Evolutionary conservation across 1,140 invertebrate species (phyloP).

Genomic region (Cotesia vestalis): DNA sequence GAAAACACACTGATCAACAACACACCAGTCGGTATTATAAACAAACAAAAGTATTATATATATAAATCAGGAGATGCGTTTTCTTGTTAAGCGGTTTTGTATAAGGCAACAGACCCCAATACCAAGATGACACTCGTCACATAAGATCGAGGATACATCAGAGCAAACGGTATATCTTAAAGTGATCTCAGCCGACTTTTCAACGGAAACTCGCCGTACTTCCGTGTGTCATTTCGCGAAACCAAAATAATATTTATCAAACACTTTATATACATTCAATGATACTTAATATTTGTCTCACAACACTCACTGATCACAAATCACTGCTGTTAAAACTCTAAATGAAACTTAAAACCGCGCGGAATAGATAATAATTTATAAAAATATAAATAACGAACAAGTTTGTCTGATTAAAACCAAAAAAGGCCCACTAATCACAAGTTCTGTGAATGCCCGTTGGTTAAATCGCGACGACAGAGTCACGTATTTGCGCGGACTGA

Average conservation of each 20-base stretch:
- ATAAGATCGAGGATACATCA: constrained; percentile 26
- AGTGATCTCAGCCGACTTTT: constrained; percentile 10
- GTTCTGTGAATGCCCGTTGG: too few species aligned
- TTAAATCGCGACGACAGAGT: constrained; percentile 45
- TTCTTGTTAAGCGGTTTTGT: not conserved
- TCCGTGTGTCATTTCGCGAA: constrained; percentile 22
- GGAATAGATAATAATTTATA: not conserved
- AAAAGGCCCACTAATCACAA: too few species aligned
- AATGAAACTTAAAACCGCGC: constrained; percentile 4
- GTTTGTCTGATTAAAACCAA: not conserved
- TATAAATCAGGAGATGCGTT: too few species aligned
- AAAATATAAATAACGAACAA: too few species aligned
- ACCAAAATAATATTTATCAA: not conserved
- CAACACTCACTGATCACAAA: constrained; percentile 4
- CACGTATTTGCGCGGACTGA: constrained; percentile 58
- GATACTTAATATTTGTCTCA: not conserved
- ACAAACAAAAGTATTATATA: constrained; percentile 39
- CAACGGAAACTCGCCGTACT: constrained; percentile 1
- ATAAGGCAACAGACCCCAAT: constrained; percentile 24
- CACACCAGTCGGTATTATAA: constrained; percentile 32
- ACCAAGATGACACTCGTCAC: constrained; percentile 39
- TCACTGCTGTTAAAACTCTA: not conserved
- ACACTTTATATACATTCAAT: not conserved
- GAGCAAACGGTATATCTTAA: constrained; percentile 39
- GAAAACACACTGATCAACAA: too few species aligned